Percentiles rank a stretch among this genome's conserved stretches.
These are phyloP conservation scores for Sturnira hondurensis DNA, from an alignment of 2,113 vertebrate species.

Conservation along the genomic window DNA sequence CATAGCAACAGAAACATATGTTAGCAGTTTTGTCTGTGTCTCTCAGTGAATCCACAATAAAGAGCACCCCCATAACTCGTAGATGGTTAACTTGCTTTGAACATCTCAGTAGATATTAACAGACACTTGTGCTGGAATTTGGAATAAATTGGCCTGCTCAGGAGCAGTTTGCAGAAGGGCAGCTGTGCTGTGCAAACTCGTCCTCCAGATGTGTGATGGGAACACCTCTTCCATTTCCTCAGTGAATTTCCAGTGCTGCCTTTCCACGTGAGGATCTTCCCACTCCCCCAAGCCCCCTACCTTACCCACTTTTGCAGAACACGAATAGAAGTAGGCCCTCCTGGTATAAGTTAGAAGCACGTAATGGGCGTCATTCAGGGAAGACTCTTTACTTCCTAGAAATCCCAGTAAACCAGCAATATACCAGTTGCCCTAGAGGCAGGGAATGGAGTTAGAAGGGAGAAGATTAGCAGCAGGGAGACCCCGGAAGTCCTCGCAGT, in stretches of 20 bases:
- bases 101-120: slow-evolving; percentile 73
- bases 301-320: neutral
- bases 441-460: neutral
- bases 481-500: neutral
- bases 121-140: slow-evolving; percentile 63
- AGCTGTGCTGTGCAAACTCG: slow-evolving; percentile 17
- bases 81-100: slow-evolving; percentile 74
- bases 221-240: slow-evolving; percentile 22
- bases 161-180: slow-evolving; percentile 42
- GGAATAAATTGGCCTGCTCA: slow-evolving; percentile 58
- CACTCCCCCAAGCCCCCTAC: rapidly evolving
- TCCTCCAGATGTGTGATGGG: neutral
- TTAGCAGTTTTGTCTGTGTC: slow-evolving; percentile 79
- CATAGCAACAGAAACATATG: slow-evolving; percentile 80
- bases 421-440: neutral
- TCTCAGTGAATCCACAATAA: slow-evolving; percentile 55
- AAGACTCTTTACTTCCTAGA: neutral
- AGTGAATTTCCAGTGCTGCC: neutral
- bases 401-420: neutral
- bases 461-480: neutral
- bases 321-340: neutral
- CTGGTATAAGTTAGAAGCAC: neutral
- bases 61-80: slow-evolving; percentile 52
- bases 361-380: neutral
- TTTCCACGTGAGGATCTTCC: neutral